These are phyloP conservation scores for Pteropus rufus DNA, from an alignment of 2,797 vertebrate genomes.

Conservation along the genomic window DNA sequence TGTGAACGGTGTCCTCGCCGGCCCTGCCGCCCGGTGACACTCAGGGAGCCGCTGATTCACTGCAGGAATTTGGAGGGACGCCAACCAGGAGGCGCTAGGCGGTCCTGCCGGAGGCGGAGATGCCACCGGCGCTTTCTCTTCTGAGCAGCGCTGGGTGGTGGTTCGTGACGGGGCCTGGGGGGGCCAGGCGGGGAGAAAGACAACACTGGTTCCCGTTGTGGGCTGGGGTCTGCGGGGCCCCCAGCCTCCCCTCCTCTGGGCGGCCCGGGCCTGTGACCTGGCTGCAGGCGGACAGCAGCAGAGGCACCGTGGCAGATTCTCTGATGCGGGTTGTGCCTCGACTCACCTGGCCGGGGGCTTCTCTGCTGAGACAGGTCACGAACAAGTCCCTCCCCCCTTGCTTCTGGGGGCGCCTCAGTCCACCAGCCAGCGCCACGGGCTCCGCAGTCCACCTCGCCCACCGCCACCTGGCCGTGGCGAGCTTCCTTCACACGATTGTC, in stretches of 20 bases:
- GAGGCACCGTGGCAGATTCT: no score
- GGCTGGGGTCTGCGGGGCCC: no score
- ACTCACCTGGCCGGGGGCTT: fast-evolving
- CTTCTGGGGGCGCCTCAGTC: fast-evolving
- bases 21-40: neutral
- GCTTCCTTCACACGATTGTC: neutral
- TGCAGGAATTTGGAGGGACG: neutral
- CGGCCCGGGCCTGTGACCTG: neutral
- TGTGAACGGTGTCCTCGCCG: fast-evolving
- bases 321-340: fast-evolving
- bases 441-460: no score
- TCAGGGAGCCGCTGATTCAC: fast-evolving
- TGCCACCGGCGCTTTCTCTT: fast-evolving
- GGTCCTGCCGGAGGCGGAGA: fast-evolving
- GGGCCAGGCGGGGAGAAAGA: neutral
- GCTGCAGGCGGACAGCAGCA: fast-evolving
- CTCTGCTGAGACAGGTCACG: fast-evolving
- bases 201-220: no score
- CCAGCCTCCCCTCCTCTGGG: neutral
- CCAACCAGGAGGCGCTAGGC: neutral
- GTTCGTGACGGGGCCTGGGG: no score
- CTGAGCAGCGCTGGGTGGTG: fast-evolving
- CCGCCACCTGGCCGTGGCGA: neutral
- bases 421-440: neutral
- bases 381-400: fast-evolving